These are phyloP conservation scores for Tetraneura akinire DNA, from an alignment of 1,140 invertebrate genomes.

Conservation along the genomic window DNA sequence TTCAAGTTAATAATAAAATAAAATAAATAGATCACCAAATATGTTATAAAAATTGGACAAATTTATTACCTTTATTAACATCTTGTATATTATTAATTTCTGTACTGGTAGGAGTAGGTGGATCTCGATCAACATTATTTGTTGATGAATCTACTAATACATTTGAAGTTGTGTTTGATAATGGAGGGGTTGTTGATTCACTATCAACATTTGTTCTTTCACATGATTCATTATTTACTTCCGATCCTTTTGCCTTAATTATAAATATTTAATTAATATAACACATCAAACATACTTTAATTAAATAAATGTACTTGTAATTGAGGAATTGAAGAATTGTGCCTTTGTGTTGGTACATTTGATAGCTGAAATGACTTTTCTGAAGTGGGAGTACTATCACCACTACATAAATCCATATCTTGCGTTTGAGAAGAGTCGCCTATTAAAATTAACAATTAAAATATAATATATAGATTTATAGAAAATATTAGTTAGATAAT, in stretches of 20 bases:
- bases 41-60: too few species aligned
- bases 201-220: slow-evolving; percentile 50
- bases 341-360: slow-evolving; percentile 32
- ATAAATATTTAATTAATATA: too few species aligned
- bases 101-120: slow-evolving; percentile 72
- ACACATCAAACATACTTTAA: neutral
- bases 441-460: neutral
- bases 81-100: slow-evolving; percentile 66
- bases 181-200: slow-evolving; percentile 38
- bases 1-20: too few species aligned
- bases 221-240: slow-evolving; percentile 29
- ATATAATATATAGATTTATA: too few species aligned
- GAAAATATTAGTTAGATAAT: too few species aligned
- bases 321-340: slow-evolving; percentile 37
- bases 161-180: slow-evolving; percentile 30
- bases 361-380: slow-evolving; percentile 61
- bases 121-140: slow-evolving; percentile 59
- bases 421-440: slow-evolving; percentile 59
- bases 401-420: slow-evolving; percentile 86
- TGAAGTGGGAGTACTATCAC: slow-evolving; percentile 77
- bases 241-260: slow-evolving; percentile 12
- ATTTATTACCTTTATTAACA: slow-evolving; percentile 41
- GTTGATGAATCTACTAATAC: slow-evolving; percentile 28
- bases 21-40: too few species aligned
- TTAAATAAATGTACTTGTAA: slow-evolving; percentile 15